These are phyloP conservation scores for Gymnopithys bicolor DNA, from an alignment of 2,797 vertebrate species.

Conservation along the genomic window DNA sequence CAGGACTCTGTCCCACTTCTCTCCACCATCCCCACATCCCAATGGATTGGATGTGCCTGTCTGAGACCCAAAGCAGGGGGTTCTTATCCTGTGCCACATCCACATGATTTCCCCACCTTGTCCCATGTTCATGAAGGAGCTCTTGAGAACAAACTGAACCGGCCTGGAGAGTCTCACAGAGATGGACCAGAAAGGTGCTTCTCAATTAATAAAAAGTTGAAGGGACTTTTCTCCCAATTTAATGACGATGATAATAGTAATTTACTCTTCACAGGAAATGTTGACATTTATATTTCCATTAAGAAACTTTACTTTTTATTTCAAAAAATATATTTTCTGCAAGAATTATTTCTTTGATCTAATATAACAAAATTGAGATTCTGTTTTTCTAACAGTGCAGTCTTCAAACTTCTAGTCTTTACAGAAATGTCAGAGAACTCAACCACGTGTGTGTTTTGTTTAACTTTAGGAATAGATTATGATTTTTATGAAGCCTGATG, in stretches of 20 bases:
- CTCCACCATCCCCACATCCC: not conserved
- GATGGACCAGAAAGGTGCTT: not conserved
- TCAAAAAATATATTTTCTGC: not conserved
- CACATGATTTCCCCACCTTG: not conserved
- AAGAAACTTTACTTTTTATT: not conserved
- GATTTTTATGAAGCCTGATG: not conserved
- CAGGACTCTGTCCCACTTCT: not conserved
- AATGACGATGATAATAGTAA: not conserved
- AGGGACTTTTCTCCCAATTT: not conserved
- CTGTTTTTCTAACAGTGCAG: not conserved
- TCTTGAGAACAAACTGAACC: not conserved
- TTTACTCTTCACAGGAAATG: not conserved
- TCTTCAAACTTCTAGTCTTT: not conserved
- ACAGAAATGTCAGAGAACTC: not conserved
- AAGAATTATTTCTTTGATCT: not conserved
- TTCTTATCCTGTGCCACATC: not conserved
- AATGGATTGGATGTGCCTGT: fast-evolving
- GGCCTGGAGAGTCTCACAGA: not conserved
- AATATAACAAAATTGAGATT: not conserved
- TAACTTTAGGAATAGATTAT: not conserved
- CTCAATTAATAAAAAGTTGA: not conserved
- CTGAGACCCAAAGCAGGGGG: not conserved
- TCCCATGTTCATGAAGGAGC: not conserved
- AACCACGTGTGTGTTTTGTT: not conserved
- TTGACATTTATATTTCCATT: not conserved